Evolutionary conservation across 2,888 invertebrate species (phyloP).

Genomic region (Epinotia bilunana): DNA sequence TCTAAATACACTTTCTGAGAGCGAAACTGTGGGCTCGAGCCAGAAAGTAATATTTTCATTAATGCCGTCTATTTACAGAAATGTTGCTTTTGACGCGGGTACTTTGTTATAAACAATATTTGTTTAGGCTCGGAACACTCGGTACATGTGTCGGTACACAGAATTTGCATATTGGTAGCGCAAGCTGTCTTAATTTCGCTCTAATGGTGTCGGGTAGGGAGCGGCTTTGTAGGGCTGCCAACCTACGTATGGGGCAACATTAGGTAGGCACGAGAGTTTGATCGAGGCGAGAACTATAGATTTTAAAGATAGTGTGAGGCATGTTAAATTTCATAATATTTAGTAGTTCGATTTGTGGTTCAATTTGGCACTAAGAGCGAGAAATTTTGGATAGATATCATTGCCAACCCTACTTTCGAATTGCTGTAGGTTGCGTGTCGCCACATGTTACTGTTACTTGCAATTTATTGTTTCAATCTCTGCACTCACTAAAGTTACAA

Average conservation of each 20-base stretch:
- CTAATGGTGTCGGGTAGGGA: slow-evolving; percentile 66
- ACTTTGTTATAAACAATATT: slow-evolving; percentile 67
- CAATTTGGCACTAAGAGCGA: not conserved
- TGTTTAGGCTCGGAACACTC: slow-evolving; percentile 63
- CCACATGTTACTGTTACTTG: slow-evolving; percentile 73
- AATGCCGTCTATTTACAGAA: slow-evolving; percentile 46
- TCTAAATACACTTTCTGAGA: slow-evolving; percentile 12
- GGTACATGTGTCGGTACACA: slow-evolving; percentile 49
- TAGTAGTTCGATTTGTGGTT: not conserved
- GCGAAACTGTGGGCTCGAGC: slow-evolving; percentile 26
- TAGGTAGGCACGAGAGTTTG: not conserved
- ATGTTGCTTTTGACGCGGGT: slow-evolving; percentile 56
- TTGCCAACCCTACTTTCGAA: slow-evolving; percentile 34
- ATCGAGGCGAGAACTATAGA: not conserved
- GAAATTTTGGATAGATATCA: not conserved
- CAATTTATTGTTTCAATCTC: slow-evolving; percentile 79
- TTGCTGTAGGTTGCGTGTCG: slow-evolving; percentile 51
- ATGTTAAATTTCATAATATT: not conserved
- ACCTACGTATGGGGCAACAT: not conserved
- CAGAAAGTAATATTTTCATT: slow-evolving; percentile 42
- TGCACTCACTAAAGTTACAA: slow-evolving; percentile 53
- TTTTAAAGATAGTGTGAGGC: not conserved
- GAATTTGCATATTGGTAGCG: slow-evolving; percentile 80
- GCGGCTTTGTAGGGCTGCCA: slow-evolving; percentile 49
- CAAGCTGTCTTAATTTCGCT: slow-evolving; percentile 81